Evolutionary conservation across 1,140 invertebrate genomes (phyloP).

Genomic region (Drosophila neocordata): DNA sequence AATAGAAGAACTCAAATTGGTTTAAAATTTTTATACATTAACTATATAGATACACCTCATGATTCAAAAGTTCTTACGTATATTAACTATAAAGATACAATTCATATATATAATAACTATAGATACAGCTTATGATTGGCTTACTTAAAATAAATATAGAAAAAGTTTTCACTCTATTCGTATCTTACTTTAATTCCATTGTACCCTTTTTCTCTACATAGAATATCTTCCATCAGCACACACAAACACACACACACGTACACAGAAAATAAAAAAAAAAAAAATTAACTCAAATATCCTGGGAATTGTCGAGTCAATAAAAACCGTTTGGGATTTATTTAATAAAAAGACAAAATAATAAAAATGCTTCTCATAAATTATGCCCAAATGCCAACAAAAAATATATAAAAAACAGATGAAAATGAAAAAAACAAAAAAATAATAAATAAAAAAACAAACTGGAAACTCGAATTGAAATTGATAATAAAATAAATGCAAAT

Average conservation of each 20-base stretch:
- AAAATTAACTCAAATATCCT: slow-evolving; percentile 21
- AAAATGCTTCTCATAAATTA: slow-evolving; percentile 60
- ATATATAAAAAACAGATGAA: slow-evolving; percentile 7
- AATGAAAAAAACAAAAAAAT: no score
- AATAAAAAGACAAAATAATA: slow-evolving; percentile 63
- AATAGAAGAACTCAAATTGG: no score
- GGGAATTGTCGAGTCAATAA: slow-evolving; percentile 64
- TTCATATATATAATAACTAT: no score
- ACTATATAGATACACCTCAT: no score
- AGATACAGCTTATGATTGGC: no score
- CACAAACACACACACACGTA: background rate
- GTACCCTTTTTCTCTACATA: background rate
- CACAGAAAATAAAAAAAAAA: background rate
- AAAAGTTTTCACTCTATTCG: background rate
- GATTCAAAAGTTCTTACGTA: no score
- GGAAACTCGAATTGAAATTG: slow-evolving; percentile 49
- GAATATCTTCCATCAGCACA: background rate
- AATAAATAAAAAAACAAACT: background rate
- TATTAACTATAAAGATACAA: no score
- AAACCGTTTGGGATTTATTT: slow-evolving; percentile 67
- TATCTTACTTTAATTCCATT: background rate
- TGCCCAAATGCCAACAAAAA: slow-evolving; percentile 53
- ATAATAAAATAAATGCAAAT: slow-evolving; percentile 72
- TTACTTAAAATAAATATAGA: no score
- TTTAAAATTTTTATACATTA: no score